Evolutionary conservation across 2,797 vertebrate species (phyloP), one percentile per base, ranked within the genome.

Genomic region (Paguma larvata): DNA sequence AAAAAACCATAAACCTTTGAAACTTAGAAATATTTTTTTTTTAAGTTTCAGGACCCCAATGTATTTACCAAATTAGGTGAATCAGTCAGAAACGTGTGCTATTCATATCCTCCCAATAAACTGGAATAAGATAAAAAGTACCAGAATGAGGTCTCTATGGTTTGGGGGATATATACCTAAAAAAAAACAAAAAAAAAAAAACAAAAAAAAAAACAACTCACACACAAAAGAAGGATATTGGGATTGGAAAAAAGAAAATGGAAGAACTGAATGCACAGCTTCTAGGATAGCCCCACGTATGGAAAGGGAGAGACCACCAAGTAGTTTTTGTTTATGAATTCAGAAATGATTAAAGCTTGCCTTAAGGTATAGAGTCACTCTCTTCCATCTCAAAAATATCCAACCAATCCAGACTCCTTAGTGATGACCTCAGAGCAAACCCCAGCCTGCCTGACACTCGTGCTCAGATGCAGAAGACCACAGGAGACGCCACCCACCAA

Each of bases 41-140:
- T 1, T 19, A 85, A 86, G 18, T 75, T 91, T 67, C 2, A 85
- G 53, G 44, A 77, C 89, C 70, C 51, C 12, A 46, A 46, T 70
- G 7, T 56, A 62, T 94, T 91, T 88, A 73, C n/a, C 48, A 96
- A 91, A 63, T 73, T 73, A 93, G 21, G 62, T 30, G 0, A 18
- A 44, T 46, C 23, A 79, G 48, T 78, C 48, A 85, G 82, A 94
- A 96, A 91, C 56, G 2, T 62, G 23, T 18, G 5, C 32, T 48
- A 77, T 88, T 70, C 46, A 59, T 48, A 77, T 15, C 6, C n/a
- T 65, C 77, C 41, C 23, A 82, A 75, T 68, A 94, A 95, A 85
- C 62, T 56, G 18, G 23, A 84, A 94, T 67, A 87, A 92, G 73
- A 90, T 59, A 51, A 85, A 68, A 72, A 84, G 62, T 51, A 46